Evolutionary conservation across 37 sponge, comb jelly and placozoan genomes (phyloP), one percentile per base, ranked within the genome.

Genomic region (Bolinopsis microptera): DNA sequence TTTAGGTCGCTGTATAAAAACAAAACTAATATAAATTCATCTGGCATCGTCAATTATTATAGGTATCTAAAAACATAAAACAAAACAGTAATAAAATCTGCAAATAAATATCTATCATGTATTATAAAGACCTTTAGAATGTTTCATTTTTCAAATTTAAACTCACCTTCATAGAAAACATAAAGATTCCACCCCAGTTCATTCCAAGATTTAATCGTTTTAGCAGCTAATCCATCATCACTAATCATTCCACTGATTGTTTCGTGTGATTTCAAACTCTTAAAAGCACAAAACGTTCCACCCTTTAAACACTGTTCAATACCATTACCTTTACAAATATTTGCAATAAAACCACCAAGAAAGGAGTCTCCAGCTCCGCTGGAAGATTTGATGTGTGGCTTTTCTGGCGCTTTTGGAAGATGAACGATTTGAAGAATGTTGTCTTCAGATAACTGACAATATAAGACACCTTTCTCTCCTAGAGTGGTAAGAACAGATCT

Each of bases 401-500:
- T 18, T 23, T 16, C 27, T 1, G 90, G 90, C 0, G 90, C 61
- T 33, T 3, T 13, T 5, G 90, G 61, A 1, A 39, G 61, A 38
- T 86, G 36, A 38, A 25, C 0, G 27, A 86, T 1, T 3, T 22
- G 25, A 5, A 86, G 90, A 22, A 3, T 23, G 2, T 34, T 30
- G 13, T 86, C 30, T 24, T 40, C 13, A 24, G 90, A 41, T 40
- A 40, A 3, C 24, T 24, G 2, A 40, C 61, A 86, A 30, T 41
- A 86, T 26, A 97, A 38, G 23, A 96, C 95, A 32, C 99, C 99
- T 69, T 96, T 94, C 24, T 72, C 93, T 18, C 99, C 97, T 18
- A 97, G 96, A 30, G 95, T 97, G 13, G 95, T 94, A 18, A 96
- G 34, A 38, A 98, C 38, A 31, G 90, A 16, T 41, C 90, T 40